Evolutionary conservation across 2,888 invertebrate species (phyloP), one percentile per base, ranked within the genome.

Genomic region (Phengaris alcon): DNA sequence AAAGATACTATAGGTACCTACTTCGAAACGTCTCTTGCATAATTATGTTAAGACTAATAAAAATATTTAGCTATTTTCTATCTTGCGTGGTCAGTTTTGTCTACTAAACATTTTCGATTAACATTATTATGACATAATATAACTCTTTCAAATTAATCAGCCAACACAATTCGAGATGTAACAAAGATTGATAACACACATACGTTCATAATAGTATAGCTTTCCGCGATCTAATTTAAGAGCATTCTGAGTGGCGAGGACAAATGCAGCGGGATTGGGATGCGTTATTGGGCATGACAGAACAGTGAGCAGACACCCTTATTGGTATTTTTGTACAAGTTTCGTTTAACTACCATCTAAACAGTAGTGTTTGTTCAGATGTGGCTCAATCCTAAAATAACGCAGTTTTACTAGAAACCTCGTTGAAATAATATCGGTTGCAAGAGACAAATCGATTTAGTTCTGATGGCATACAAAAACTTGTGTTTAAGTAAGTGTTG

Each of bases 211-310:
- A 52, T 70, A 35, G 51, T 72, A 72, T 52, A 54, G 52, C 72
- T 72, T 54, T 72, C 72, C 72, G 72, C 72, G 52, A 54, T 89
- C 88, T 87, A 87, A 88, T 89, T 89, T 88, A 88, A 90, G 87
- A 86, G 82, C 84, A 83, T 86, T 84, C 84, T 84, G 87, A 83
- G 83, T 87, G 88, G 86, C 88, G 86, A 85, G 85, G 90, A 88
- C 88, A 90, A 90, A 89, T 88, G 89, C 87, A 91, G 91, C 92
- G 35, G 35, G 35, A 89, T 90, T 90, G 91, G 90, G 86, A 84
- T 84, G 82, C 84, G 88, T 88, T 91, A 92, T 93, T 91, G 90
- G 86, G 88, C 89, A 87, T 90, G 91, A 90, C 93, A 89, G 85
- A 83, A 85, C 81, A 84, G 80, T 78, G 79, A 79, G 81, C 82